These are phyloP conservation scores for Morone chrysops DNA, from an alignment of 2,113 vertebrate species.

Conservation along the genomic window DNA sequence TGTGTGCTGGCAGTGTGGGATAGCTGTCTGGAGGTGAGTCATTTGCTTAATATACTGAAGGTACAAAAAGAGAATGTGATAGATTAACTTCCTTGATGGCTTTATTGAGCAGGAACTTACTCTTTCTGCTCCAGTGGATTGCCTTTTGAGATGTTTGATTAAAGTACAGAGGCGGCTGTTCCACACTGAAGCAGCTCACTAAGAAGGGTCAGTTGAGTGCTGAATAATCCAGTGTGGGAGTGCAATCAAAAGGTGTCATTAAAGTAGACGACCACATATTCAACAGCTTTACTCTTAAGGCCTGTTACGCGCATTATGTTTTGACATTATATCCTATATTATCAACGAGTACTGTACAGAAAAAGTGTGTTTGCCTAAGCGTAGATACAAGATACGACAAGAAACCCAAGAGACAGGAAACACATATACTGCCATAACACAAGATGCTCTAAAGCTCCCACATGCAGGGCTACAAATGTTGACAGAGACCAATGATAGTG, in stretches of 20 bases:
- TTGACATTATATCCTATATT: background rate
- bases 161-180: too few species aligned
- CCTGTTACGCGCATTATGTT: background rate
- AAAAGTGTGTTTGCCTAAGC: background rate
- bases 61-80: background rate
- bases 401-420: too few species aligned
- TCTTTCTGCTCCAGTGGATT: too few species aligned
- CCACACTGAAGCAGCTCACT: too few species aligned
- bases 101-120: too few species aligned
- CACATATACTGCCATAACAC: too few species aligned
- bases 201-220: too few species aligned
- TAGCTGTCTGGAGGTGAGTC: constrained; percentile 91
- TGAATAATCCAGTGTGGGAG: too few species aligned
- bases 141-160: too few species aligned
- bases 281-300: background rate
- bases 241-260: too few species aligned
- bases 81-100: background rate
- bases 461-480: background rate
- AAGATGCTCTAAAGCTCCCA: background rate
- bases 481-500: too few species aligned
- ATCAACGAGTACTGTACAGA: background rate
- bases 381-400: background rate
- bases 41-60: background rate
- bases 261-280: background rate
- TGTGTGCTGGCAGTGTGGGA: constrained; percentile 96